Conservation (phyloP, 2,797 vertebrate genomes). For the Rhynchonycteris naso region DNA sequence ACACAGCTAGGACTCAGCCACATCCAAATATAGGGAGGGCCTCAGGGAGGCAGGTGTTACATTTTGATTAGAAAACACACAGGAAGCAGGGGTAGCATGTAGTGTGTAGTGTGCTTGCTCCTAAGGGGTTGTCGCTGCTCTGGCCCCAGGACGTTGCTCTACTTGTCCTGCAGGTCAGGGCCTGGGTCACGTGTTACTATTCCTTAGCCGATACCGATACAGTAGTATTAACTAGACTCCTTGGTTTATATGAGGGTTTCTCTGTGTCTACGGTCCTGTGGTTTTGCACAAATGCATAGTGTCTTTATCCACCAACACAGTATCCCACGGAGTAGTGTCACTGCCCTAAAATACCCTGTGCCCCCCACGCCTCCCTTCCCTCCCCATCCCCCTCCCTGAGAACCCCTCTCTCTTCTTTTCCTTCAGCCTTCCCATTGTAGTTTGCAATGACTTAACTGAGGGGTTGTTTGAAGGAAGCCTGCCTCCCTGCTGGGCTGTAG, state of each 20-base stretch:
- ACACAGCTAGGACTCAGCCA: neutral
- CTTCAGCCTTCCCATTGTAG: too few relatives aligned
- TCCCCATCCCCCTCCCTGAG: too few relatives aligned
- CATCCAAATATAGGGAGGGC: neutral
- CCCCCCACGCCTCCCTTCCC: too few relatives aligned
- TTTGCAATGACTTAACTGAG: neutral
- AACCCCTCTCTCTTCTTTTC: neutral
- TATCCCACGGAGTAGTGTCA: accelerated
- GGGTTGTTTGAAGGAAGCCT: too few relatives aligned
- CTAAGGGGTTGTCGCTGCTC: accelerated
- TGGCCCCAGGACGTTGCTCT: accelerated
- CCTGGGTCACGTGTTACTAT: accelerated
- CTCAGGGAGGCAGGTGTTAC: neutral
- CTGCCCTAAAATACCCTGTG: neutral
- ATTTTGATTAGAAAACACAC: neutral
- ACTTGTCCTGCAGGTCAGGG: neutral
- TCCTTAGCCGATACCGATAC: neutral
- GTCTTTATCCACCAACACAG: accelerated
- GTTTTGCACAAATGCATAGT: accelerated
- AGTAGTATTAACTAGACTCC: neutral
- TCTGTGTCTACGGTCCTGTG: neutral
- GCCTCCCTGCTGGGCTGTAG: too few relatives aligned
- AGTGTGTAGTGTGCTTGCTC: accelerated
- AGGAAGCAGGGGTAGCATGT: too few relatives aligned
- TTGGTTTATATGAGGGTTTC: neutral